Base-by-base conservation (phyloP, 2,113 vertebrate genomes). In the Cettia cetti region DNA sequence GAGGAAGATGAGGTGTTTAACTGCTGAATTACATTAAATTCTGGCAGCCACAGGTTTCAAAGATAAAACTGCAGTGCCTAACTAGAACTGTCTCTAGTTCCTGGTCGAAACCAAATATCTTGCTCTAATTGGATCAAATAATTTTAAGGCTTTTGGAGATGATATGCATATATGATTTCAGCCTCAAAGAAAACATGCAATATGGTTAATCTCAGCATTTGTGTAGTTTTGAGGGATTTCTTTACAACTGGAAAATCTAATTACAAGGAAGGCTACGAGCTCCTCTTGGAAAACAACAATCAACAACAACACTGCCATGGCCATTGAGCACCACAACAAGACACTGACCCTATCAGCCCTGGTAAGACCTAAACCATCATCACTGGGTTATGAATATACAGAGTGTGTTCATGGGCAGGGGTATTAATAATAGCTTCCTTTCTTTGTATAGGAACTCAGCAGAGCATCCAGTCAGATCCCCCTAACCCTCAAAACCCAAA, bases 221-320 rank as follows among this genome's bases (percentile, higher is more conserved):
- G 2, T 37, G 65, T 72, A 79, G 65, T 91, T 93, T 85, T 78
- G 57, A 87, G n/a, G n/a, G 28, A 75, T 82, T 85, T 59, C 53
- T 91, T 84, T 79, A 56, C 40, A 82, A 17, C 31, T 69, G 85
- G 82, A 94, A 90, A 91, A 93, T 82, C 53, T 72, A 85, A 69
- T 84, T 93, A 82, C 16, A 66, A 61, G 37, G 71, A 89, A 86
- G 22, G 33, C 49, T 85, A 52, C 24, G 27, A 72, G 30, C 33
- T 68, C 26, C 42, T 57, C 31, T 53, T 79, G 66, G 31, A 85
- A 85, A 74, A 49, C 49, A 63, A 24, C 1, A 47, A 49, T 47
- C 35, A 86, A 14, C 27, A 86, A 9, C 30, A 47, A 2, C 56
- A 23, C 9, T 53, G 31, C 49, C 42, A 13, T 60, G 44, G 17